Base-by-base conservation (phyloP, 2,797 vertebrate species). In the Siniperca undulata region DNA sequence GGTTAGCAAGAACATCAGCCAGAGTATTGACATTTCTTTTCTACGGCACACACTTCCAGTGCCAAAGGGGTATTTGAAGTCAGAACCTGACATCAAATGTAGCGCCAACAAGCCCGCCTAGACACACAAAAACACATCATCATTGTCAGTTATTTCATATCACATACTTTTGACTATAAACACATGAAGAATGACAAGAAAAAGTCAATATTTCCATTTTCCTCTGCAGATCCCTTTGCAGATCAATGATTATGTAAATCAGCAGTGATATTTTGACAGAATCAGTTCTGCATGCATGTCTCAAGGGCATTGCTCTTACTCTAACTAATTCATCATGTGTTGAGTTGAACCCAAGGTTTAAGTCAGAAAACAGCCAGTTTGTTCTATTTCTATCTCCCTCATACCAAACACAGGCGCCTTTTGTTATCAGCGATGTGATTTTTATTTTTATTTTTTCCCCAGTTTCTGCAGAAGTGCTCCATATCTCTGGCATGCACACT, bases 241-340 rank as follows among this genome's bases (percentile, higher is more conserved):
- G 79, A 93, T 90, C 85, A 78, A 80, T 88, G 74, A 70, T 69
- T 80, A 84, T 88, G 81, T 50, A 90, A 88, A 92, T 92, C 55
- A 81, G 67, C n/a, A 0, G 59, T 67, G 85, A 86, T 84, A 20
- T 78, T 82, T 88, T 87, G 84, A 91, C 84, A 83, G 73, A 88
- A 82, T 86, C 73, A 73, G 78, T 73, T 77, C 81, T 70, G 42
- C 66, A 20, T 24, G 30, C 4, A 4, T 44, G 72, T 89, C 87
- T 82, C 85, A 46, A 55, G 84, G 80, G 86, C 56, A 66, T 67
- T 72, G 64, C 78, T 77, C 69, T 38, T 64, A 70, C 74, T 87
- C 79, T 80, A 24, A 88, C 70, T 81, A 79, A 86, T 88, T 86
- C 42, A 88, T 88, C 61, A n/a, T 59, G n/a, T 53, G 24, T 81